phyloP scores from a whole-genome alignment of 2,888 invertebrate species.

The Dolichopus griseipennis region DNA sequence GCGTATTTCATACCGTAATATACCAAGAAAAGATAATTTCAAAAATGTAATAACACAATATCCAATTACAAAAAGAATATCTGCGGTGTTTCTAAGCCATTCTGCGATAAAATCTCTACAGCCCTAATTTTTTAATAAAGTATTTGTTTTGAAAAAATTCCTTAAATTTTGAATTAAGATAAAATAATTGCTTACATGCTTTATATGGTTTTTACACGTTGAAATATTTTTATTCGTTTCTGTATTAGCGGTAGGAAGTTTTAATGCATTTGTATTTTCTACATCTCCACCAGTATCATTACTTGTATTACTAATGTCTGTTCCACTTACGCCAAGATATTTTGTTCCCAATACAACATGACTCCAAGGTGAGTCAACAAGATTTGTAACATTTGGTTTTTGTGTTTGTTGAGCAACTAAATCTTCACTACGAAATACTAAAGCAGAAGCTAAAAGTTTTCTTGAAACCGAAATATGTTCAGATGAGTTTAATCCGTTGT shows the following conservation, averaged over 20 bases:
- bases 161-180: no score
- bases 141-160: no score
- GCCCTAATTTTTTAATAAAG: conserved; percentile 43
- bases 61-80: conserved; percentile 70
- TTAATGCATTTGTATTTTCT: not conserved
- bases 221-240: conserved; percentile 21
- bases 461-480: conserved; percentile 26
- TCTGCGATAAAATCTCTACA: conserved; percentile 64
- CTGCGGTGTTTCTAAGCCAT: conserved; percentile 71
- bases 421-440: conserved; percentile 25
- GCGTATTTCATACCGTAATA: conserved; percentile 75
- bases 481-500: conserved; percentile 22
- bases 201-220: conserved; percentile 21
- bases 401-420: conserved; percentile 18
- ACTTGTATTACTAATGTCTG: not conserved
- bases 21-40: conserved; percentile 80
- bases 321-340: not conserved
- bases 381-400: conserved; percentile 24
- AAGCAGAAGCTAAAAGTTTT: conserved; percentile 25
- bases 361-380: conserved; percentile 25
- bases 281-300: no score
- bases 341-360: conserved; percentile 23
- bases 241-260: not conserved
- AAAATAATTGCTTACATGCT: not conserved
- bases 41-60: conserved; percentile 84